Base-by-base conservation (phyloP, 2,113 vertebrate species). In the Sebastes schlegelii region DNA sequence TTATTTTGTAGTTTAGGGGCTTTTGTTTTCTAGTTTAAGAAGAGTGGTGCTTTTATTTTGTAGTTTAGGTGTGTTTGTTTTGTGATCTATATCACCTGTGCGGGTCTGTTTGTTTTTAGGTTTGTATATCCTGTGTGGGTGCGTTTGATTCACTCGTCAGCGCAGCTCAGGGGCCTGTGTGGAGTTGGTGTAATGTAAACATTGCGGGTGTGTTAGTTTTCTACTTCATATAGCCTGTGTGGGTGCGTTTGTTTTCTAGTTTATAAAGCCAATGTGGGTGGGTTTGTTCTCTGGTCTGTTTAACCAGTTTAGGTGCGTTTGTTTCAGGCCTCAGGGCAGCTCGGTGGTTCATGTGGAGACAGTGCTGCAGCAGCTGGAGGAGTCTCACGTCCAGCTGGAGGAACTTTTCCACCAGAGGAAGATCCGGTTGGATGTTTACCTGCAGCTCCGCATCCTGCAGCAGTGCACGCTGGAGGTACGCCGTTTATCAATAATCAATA, bases 251-350 rank as follows among this genome's bases (percentile, higher is more conserved):
- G 6, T 68, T 66, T 21, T 19, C 9, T 5, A 67, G n/a, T 48
- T 48, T 14, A 9, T 9, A 21, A 26, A 26, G 60, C 34, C 58
- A 6, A 16, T 43, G 21, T 66, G 8, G 11, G n/a, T 26, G 19
- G 10, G 9, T 52, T 34, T 65, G n/a, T 48, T 72, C 46, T 60
- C 34, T 2, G 10, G 5, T 17, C 17, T 54, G 14, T 54, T 12
- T 55, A 16, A 69, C 26, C 9, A 2, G n/a, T 48, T 7, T 54
- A 55, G 86, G 88, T 81, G 55, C 14, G 43, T 94, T 93, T 94
- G 88, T 96, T 95, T 78, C 60, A 94, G 94, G 90, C 94, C 94
- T 0, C 94, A 94, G 86, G 94, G 94, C 80, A 94, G 94, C 84
- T 93, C 93, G 0, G 93, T 95, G 80, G 92, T 72, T 6, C 94